Evolutionary conservation across 2,888 invertebrate species (phyloP), one percentile per base, ranked within the genome.

Genomic region (Cheilosia impressa): DNA sequence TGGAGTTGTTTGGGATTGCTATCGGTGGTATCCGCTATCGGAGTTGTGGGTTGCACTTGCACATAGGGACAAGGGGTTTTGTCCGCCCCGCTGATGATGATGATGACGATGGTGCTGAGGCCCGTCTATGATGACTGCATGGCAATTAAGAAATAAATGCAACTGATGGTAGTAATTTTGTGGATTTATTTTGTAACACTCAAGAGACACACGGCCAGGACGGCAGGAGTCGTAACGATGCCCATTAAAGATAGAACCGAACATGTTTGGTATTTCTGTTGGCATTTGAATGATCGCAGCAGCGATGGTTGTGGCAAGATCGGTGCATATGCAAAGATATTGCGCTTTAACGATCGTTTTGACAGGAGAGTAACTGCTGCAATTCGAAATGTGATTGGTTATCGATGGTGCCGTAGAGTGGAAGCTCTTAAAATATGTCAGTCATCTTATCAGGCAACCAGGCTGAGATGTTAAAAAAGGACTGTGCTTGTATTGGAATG

Each of bases 71-170:
- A 65, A 72, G 41, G 62, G 31, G 78, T 31, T 71, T 13, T 58
- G 52, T 68, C 38, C 15, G 31, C 41, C 41, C 13, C 22, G 7
- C 34, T 13, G 50, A 22, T 43, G 53, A 45, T 41, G 68, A 50
- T 60, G 50, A 52, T 47, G 27, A 22, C 24, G 53, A 15, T 50
- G 38, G 22, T 62, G 52, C 62, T 34, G 55, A 43, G 15, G 38
- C 6, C 50, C 17, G 63, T 79, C 31, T 31, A 31, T 62, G 31
- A 58, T 41, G 50, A 31, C 27, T 31, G 9, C 57, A 55, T 53
- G 53, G 76, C 81, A 85, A 85, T 85, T 85, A 85, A 85, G 81
- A 85, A 76, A 76, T 85, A 81, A 85, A 85, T 76, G 62, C 85
- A 81, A 72, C 62, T 62, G 85, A 81, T 81, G 81, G 85, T 50